These are phyloP conservation scores for Distichodus sexfasciatus DNA, from an alignment of 2,797 vertebrate species.

Conservation along the genomic window DNA sequence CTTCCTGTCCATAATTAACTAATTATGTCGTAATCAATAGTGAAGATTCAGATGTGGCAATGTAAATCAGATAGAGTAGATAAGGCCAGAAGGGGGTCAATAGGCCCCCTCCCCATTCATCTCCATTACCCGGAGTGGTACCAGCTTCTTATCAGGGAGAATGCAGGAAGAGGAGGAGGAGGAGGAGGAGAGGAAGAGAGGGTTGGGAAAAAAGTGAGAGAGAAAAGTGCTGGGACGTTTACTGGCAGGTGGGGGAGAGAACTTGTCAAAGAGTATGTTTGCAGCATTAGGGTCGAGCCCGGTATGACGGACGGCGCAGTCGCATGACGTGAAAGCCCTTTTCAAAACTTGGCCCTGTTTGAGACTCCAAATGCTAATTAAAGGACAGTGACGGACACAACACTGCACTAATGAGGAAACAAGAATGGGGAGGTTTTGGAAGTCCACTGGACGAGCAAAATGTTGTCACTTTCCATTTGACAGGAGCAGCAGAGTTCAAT, in stretches of 20 bases:
- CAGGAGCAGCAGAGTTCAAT: neutral
- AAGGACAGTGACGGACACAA: conserved; percentile 31
- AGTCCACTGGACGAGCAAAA: no score
- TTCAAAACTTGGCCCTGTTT: conserved; percentile 34
- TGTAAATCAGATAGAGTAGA: conserved; percentile 84
- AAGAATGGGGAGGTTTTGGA: no score
- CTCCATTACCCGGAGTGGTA: conserved; percentile 70
- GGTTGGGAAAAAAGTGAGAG: conserved; percentile 36
- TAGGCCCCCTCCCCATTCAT: conserved; percentile 63
- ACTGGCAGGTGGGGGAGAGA: neutral
- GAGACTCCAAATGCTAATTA: conserved; percentile 36
- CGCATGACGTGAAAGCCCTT: conserved; percentile 43
- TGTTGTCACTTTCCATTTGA: neutral
- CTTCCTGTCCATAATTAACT: conserved; percentile 78
- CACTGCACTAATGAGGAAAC: conserved; percentile 43
- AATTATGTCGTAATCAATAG: conserved; percentile 86
- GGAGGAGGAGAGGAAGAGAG: conserved; percentile 33
- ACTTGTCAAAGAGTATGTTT: neutral
- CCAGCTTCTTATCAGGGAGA: conserved; percentile 59
- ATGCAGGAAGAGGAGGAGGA: conserved; percentile 57
- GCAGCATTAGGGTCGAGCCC: conserved; percentile 4
- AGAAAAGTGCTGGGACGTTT: conserved; percentile 15
- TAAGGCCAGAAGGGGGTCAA: conserved; percentile 73
- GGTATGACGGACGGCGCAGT: neutral
- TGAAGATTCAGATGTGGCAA: conserved; percentile 81